Conservation (phyloP, 2,797 vertebrate genomes). For the Nothura maculosa region DNA sequence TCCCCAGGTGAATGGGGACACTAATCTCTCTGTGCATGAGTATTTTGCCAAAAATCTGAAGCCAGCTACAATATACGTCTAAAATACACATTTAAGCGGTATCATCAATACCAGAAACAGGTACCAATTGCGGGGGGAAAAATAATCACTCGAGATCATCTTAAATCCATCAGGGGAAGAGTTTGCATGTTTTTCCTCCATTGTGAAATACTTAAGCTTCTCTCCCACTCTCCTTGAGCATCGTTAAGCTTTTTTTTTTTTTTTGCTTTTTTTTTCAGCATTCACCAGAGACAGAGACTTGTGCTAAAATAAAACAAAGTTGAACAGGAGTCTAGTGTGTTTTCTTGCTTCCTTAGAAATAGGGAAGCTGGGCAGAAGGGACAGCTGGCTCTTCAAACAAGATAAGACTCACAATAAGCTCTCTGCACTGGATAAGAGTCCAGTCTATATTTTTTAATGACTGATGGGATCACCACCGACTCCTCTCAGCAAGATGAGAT, state of each 20-base stretch:
- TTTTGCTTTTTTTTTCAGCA: neutral
- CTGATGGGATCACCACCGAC: accelerated
- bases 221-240: neutral
- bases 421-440: neutral
- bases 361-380: neutral
- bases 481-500: neutral
- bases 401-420: accelerated
- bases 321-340: neutral
- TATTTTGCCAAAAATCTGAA: neutral
- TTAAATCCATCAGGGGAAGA: neutral
- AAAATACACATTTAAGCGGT: neutral
- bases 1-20: accelerated
- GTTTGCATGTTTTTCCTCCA: neutral
- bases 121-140: neutral
- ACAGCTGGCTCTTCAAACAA: neutral
- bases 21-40: neutral
- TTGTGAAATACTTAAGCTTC: neutral
- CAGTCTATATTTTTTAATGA: neutral
- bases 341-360: neutral
- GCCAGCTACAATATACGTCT: neutral
- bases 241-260: neutral
- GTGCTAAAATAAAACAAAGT: neutral
- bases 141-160: neutral
- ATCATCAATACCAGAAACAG: neutral
- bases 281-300: neutral